These are phyloP conservation scores for Myotis davidii DNA, from an alignment of 2,113 vertebrate species.

Conservation along the genomic window DNA sequence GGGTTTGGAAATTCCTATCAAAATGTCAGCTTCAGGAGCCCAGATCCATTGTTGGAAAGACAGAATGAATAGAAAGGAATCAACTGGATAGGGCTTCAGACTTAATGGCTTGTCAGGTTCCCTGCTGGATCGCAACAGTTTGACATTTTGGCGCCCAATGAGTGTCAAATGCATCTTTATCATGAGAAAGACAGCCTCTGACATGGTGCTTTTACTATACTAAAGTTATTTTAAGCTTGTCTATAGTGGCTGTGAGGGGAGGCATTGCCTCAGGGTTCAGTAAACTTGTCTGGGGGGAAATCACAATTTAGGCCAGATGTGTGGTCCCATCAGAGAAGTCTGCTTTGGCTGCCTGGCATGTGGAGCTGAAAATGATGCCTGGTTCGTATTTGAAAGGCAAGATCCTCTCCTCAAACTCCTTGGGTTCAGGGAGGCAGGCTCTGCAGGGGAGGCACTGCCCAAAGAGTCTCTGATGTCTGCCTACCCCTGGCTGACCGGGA, in stretches of 20 bases:
- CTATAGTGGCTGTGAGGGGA: not conserved
- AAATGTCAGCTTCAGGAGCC: not conserved
- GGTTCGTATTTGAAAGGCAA: not conserved
- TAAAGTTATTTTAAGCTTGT: constrained; percentile 43
- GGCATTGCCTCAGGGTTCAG: not conserved
- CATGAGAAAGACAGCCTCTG: constrained; percentile 10
- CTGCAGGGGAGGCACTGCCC: not conserved
- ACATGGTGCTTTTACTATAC: constrained; percentile 37
- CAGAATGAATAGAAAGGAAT: not conserved
- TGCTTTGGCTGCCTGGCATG: not conserved
- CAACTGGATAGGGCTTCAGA: not conserved
- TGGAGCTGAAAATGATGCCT: not conserved
- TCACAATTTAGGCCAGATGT: constrained; percentile 40
- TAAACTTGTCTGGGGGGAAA: constrained; percentile 4
- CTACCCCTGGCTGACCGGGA: not conserved
- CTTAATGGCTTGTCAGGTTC: not conserved
- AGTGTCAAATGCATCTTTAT: constrained; percentile 48
- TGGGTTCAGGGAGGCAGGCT: not conserved
- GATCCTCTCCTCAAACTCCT: not conserved
- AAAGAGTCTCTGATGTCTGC: not conserved
- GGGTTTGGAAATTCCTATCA: not conserved
- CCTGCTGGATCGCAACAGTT: not conserved
- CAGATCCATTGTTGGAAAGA: not conserved
- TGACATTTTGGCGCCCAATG: not conserved
- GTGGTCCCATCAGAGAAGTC: constrained; percentile 1